These are phyloP conservation scores for Eupithecia dodoneata DNA, from an alignment of 2,888 invertebrate genomes.

Conservation along the genomic window DNA sequence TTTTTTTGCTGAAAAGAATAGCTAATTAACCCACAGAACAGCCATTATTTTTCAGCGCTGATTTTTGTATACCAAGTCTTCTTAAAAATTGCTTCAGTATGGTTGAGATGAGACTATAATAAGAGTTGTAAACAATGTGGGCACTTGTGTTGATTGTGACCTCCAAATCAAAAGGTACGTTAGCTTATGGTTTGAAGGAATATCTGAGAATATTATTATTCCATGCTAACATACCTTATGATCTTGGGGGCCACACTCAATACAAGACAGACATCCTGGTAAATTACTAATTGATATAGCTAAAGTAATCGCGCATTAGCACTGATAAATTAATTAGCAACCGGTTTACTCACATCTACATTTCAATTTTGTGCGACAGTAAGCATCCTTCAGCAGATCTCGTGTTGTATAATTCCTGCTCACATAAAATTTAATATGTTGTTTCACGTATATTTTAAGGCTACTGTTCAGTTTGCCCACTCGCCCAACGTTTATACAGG, in stretches of 20 bases:
- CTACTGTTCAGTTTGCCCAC: slow-evolving; percentile 57
- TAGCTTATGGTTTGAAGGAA: not conserved
- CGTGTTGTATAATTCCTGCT: slow-evolving; percentile 67
- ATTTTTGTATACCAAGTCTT: not conserved
- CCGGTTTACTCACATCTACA: slow-evolving; percentile 87
- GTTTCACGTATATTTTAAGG: slow-evolving; percentile 53
- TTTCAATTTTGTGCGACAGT: slow-evolving; percentile 86
- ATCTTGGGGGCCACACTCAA: not conserved
- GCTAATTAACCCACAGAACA: not conserved
- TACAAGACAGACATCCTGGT: not conserved
- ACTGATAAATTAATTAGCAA: not conserved
- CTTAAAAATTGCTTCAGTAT: not conserved
- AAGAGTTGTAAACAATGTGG: not conserved
- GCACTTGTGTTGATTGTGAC: not conserved
- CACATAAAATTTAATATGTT: slow-evolving; percentile 28
- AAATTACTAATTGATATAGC: not conserved
- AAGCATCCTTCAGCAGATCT: slow-evolving; percentile 84
- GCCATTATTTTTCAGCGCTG: not conserved
- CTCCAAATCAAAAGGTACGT: too few relatives aligned
- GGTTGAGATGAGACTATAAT: not conserved
- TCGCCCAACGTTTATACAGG: slow-evolving; percentile 54
- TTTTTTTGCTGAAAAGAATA: slow-evolving; percentile 89
- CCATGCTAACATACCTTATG: not conserved
- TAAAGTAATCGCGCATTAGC: not conserved
- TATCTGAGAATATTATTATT: not conserved